Base-by-base conservation (phyloP, 1,140 invertebrate genomes). In the Orussus abietinus region DNA sequence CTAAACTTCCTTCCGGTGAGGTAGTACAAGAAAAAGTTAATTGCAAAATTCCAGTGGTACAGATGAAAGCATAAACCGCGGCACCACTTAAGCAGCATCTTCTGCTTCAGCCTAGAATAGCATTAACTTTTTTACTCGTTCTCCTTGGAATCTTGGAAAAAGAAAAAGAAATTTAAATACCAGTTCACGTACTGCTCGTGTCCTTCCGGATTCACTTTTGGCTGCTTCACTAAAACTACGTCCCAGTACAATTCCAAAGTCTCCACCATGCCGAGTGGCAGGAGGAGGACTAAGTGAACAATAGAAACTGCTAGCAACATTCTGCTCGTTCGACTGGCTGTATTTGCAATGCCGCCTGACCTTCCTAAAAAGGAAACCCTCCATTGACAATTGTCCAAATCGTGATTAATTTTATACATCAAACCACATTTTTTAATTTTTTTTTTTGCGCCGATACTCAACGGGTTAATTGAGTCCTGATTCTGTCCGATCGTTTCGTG, bases 241-340 rank as follows among this genome's bases (percentile, higher is more conserved):
- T 63, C 59, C 66, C 64, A 71, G 31, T 66, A 67, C 3, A 71
- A 47, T 34, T 68, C 68, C 11, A 64, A 37, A 4, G 65, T 63
- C 45, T 71, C 66, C 9, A 71, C 61, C 19, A 62, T 49, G 25
- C 66, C 68, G 25, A 71, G 46, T 4, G 68, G 68, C 31, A 71
- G 45, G 5, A 71, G 30, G 11, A 71, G 30, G 10, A 69, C 41
- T 10, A 71, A 51, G 46, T 71, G 62, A 10, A 66, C 62, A 15
- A 66, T 53, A 4, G 66, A 68, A 14, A 59, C 57, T 3, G 55
- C 59, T 3, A 63, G 37, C 21, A 63, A 36, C 30, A 49, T 58
- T 45, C 50, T 49, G 11, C 53, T 59, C 3, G 47, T 59, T 36
- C 56, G 42, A 35, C 49, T 51, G 1, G 32, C 45, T 31, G 38